Conservation (phyloP, 1,140 invertebrate species). For the Solen grandis region DNA sequence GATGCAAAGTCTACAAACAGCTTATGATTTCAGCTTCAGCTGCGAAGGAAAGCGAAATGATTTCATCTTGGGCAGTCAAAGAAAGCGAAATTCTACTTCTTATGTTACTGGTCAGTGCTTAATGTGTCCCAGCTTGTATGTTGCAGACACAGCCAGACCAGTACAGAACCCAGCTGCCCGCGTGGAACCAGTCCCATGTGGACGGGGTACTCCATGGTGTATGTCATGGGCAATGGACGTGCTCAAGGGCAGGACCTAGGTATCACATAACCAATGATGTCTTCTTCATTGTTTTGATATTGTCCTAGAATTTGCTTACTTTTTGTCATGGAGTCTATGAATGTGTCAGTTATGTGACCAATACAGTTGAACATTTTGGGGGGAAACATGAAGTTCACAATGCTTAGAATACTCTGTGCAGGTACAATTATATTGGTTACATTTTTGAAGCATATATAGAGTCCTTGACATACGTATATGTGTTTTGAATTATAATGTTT, state of each 20-base stretch:
- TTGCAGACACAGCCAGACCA: conserved; percentile 92
- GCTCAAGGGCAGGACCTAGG: conserved; percentile 97
- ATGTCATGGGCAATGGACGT: conserved; percentile 94
- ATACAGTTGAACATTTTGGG: background rate
- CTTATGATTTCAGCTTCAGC: too few species aligned
- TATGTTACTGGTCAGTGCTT: too few species aligned
- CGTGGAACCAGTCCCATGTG: conserved; percentile 91
- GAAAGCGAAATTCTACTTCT: too few species aligned
- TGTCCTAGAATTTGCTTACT: background rate
- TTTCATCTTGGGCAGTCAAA: too few species aligned
- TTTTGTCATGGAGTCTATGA: background rate
- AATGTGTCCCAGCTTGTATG: too few species aligned
- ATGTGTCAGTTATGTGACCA: background rate
- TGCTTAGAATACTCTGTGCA: background rate
- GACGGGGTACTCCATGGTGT: conserved; percentile 97
- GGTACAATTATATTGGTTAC: too few species aligned
- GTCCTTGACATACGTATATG: too few species aligned
- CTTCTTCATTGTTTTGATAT: background rate
- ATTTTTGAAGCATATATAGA: too few species aligned
- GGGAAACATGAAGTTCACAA: background rate
- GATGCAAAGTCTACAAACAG: too few species aligned
- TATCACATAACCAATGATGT: conserved; percentile 71
- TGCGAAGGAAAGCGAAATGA: too few species aligned
- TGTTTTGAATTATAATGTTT: too few species aligned
- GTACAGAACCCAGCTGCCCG: conserved; percentile 92